These are phyloP conservation scores for Callocephalon fimbriatum DNA, from an alignment of 2,113 vertebrate species.

Conservation along the genomic window DNA sequence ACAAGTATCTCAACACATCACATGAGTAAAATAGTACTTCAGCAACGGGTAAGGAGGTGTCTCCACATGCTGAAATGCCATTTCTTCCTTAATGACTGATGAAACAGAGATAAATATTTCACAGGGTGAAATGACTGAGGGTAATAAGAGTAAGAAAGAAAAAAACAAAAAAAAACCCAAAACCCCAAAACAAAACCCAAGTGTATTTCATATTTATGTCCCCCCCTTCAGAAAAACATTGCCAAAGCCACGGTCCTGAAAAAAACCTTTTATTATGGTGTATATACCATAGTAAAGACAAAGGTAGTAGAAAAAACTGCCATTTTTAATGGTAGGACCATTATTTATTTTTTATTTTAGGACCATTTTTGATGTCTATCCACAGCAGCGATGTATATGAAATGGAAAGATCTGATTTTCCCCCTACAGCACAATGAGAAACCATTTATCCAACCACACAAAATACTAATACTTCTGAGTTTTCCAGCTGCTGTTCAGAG, in stretches of 20 bases:
- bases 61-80: background rate
- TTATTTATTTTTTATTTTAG: background rate
- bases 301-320: background rate
- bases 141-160: background rate
- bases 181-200: background rate
- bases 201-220: background rate
- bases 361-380: background rate
- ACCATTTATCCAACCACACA: background rate
- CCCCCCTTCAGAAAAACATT: background rate
- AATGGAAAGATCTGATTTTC: background rate
- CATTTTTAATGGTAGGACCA: background rate
- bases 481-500: background rate
- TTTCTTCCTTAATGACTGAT: background rate
- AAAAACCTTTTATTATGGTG: background rate
- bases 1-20: background rate
- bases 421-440: background rate
- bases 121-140: background rate
- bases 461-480: background rate
- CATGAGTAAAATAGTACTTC: background rate
- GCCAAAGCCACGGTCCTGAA: background rate
- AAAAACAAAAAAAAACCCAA: background rate
- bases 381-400: background rate
- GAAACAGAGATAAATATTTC: background rate
- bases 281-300: background rate
- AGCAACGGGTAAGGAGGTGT: background rate